These are phyloP conservation scores for Indri indri DNA, from an alignment of 2,113 vertebrate species.

Conservation along the genomic window DNA sequence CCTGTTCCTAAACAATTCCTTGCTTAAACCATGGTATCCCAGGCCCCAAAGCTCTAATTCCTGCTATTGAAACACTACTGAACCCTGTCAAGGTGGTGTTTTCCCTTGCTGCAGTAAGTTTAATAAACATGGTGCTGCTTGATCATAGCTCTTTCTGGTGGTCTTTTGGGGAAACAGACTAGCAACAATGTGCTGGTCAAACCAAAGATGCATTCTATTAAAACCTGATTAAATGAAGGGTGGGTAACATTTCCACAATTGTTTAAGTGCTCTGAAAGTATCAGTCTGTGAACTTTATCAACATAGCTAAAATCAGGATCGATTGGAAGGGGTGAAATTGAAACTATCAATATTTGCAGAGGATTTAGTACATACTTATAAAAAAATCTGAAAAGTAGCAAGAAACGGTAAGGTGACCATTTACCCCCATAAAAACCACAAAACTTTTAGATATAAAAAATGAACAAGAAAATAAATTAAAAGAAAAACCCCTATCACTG, in stretches of 20 bases:
- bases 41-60: neutral
- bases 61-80: neutral
- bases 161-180: neutral
- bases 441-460: neutral
- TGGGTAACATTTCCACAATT: neutral
- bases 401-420: neutral
- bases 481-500: neutral
- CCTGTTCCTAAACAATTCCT: neutral
- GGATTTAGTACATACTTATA: neutral
- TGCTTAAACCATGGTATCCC: neutral
- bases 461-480: slow-evolving; percentile 16
- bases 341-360: slow-evolving; percentile 2
- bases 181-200: neutral
- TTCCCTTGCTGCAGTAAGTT: slow-evolving; percentile 42
- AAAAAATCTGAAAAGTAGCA: neutral
- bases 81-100: slow-evolving; percentile 7
- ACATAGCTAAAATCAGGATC: neutral
- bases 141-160: neutral
- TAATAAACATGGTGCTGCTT: slow-evolving; percentile 14
- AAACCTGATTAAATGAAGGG: neutral
- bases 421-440: neutral
- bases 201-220: neutral
- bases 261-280: neutral
- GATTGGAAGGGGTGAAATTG: neutral
- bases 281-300: neutral